Evolutionary conservation across 2,888 invertebrate species (phyloP), one percentile per base, ranked within the genome.

Genomic region (Lissonota sp.): DNA sequence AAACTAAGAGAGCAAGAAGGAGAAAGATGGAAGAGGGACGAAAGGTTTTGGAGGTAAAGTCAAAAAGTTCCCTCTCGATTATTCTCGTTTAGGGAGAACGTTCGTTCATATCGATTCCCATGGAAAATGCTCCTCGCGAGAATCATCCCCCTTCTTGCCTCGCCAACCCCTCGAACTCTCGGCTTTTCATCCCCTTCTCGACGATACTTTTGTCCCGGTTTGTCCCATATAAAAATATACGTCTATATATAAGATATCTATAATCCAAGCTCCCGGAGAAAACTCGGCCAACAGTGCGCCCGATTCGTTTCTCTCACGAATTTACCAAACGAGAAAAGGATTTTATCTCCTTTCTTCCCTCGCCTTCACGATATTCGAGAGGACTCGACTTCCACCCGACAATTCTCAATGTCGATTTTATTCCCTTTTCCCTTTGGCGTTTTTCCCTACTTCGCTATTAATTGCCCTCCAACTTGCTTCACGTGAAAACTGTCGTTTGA

Each of bases 391-490:
- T 49, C 49, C 49, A 49, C 49, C 37, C 26, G 53, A 49, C 53
- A 55, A 62, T 72, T 37, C 76, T 72, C 63, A 62, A 37, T 46
- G 55, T 67, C 67, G 62, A 62, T 76, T 67, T 72, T 46, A 57
- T 64, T 58, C 58, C 69, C 8, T 7, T 40, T n/a, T n/a, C 8
- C 14, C 40, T 64, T 51, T 37, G 73, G 63, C 75, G 53, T 80
- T 69, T 62, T 69, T 8, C 42, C 71, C 55, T 55, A 14, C 58
- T 62, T 76, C 60, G 4, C 62, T 63, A 80, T 76, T 80, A 80
- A 80, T 80, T 80, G 67, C 71, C 78, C 44, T 26, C 42, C 40
- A 37, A 51, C 62, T 66, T 55, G 53, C 60, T 60, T n/a, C 64
- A 40, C 26, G 1, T 26, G 26, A 26, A 10, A 37, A 63, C 64